Evolutionary conservation across 2,113 vertebrate genomes (phyloP), one percentile per base, ranked within the genome.

Genomic region (Scolopax mira): DNA sequence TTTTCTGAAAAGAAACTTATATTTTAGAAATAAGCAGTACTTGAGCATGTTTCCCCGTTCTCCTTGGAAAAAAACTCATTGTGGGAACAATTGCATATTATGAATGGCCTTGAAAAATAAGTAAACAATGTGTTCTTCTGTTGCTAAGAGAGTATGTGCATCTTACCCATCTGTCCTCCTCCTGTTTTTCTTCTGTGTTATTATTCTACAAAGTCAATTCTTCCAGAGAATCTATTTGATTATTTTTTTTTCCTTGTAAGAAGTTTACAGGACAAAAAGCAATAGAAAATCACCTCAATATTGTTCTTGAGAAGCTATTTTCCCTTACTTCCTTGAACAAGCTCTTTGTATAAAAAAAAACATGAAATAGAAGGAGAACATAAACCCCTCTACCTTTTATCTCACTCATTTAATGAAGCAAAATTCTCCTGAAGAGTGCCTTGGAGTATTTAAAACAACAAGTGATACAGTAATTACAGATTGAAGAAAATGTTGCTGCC

Each of bases 201-300:
- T 84, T 96, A 94, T 97, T 97, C 94, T 92, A 85, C 74, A 86
- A 95, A 94, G 84, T 88, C 74, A 60, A 13, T 78, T 95, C 91
- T 95, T 96, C 67, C 52, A 92, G 80, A 96, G 86, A 73, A 95
- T 93, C 62, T 89, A 88, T 97, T 93, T 91, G 72, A 90, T 97
- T 27, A 92, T 91, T 88, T 93, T 80, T 94, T 80, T 58, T 0
- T 5, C 49, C 23, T n/a, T 81, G 24, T 93, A 89, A 96, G 93
- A 94, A 88, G 93, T 87, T 97, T 97, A 96, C 69, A 86, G 92
- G 91, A 96, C 94, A 97, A 88, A 95, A 96, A 97, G 86, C 94
- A 96, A 97, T 97, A 92, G 88, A 94, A 64, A 31, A 91, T 97
- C 94, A 94, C 94, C 85, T 92, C 92, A 57, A 1, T 90, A 91